A percentile compares a stretch with the other conserved stretches of the same genome.
Conservation (phyloP, 2,888 invertebrate genomes). For the Apotomis turbidana region DNA sequence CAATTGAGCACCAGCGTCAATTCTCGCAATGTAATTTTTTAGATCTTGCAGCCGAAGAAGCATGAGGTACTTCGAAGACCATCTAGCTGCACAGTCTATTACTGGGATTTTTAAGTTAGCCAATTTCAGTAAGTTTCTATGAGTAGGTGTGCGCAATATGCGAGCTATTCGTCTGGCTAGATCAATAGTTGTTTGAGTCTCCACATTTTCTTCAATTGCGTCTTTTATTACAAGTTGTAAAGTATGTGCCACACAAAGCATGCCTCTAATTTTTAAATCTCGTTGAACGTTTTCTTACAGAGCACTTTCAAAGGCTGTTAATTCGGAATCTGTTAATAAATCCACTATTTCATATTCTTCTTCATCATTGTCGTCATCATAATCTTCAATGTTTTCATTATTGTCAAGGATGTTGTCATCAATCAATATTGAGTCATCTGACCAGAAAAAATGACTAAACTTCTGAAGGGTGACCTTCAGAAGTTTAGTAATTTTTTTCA, state of each 20-base stretch:
- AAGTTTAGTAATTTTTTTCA: constrained; percentile 13
- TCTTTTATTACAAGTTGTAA: constrained; percentile 4
- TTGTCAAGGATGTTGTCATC: background rate
- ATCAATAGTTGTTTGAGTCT: background rate
- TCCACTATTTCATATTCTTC: background rate
- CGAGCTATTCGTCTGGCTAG: constrained; percentile 1
- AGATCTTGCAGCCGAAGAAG: background rate
- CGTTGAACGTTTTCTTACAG: background rate
- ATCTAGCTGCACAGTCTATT: constrained; percentile 14
- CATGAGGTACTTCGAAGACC: constrained; percentile 8
- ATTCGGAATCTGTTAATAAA: background rate
- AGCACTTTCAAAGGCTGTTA: constrained; percentile 5
- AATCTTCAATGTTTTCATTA: too few species aligned
- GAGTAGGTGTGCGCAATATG: background rate
- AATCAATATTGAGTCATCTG: background rate
- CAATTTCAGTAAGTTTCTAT: background rate
- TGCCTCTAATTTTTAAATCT: constrained; percentile 11
- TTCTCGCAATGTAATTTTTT: background rate
- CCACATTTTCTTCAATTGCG: constrained; percentile 11
- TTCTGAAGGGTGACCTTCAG: background rate
- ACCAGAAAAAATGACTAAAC: too few species aligned
- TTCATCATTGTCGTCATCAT: background rate
- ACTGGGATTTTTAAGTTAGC: constrained; percentile 9
- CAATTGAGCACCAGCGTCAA: background rate
- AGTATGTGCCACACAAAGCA: constrained; percentile 9